Evolutionary conservation across 2,113 vertebrate species (phyloP), one percentile per base, ranked within the genome.

Genomic region (Notarius lentiginosus): DNA sequence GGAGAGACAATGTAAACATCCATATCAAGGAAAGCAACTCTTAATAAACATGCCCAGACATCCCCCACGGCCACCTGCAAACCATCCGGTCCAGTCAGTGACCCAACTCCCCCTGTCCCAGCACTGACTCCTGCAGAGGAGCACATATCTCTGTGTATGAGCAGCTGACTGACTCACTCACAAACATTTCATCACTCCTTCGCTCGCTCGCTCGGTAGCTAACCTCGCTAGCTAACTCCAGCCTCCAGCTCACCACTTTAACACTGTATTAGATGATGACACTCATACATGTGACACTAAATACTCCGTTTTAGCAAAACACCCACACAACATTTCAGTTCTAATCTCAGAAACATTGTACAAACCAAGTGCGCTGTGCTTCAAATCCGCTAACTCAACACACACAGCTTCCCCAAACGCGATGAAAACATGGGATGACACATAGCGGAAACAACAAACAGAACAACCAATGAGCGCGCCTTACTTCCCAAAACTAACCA

Each of bases 171-270:
- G 56, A 17, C 15, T 34, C 60, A 51, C 70, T 41, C 2, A 41
- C 11, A 66, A 34, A 83, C 83, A 63, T 86, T 89, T 85, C 88
- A 87, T 34, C 83, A 82, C 75, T 53, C 77, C 80, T 58, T 79
- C 65, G 58, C 81, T 30, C 68, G 72, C 68, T 20, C 68, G 72
- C 68, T 20, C 65, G 58, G 27, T 53, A 55, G 82, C 86, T 68
- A 58, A 84, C 55, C 79, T 65, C 85, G 82, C 84, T 56, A 84
- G 18, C 63, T 82, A 61, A 73, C 66, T 56, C 83, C 70, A 85
- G 63, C 61, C 60, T 11, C 55, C 72, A 84, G 12, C 17, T 56
- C 20, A 34, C 27, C n/a, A 79, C 82, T 86, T 56, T 7, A 7
- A 9, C 77, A 20, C 72, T 56, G 55, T 7, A 14, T 51, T 30